Conservation (phyloP, 2,113 vertebrate genomes). For the Galbula dea region DNA sequence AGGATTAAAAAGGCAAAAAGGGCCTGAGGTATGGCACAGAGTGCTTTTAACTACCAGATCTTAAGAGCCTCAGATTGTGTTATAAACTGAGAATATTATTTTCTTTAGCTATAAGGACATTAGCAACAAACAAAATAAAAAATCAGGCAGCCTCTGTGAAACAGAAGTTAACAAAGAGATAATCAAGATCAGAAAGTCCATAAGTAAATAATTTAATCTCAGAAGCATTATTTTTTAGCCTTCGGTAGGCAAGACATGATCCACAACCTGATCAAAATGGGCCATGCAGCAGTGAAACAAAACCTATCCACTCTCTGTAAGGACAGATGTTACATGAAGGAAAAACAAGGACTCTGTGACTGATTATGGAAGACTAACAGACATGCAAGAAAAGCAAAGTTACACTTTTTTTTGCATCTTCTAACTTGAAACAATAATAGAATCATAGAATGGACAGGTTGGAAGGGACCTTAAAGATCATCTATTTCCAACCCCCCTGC, state of each 20-base stretch:
- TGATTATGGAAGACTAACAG: neutral
- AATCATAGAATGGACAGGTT: too few species aligned
- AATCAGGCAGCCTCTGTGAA: neutral
- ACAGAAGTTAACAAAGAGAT: neutral
- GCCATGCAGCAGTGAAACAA: fast-evolving
- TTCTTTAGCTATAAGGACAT: neutral
- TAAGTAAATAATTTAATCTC: neutral
- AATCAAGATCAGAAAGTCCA: fast-evolving
- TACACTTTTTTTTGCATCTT: neutral
- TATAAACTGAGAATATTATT: neutral
- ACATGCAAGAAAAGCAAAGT: neutral
- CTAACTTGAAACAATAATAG: neutral
- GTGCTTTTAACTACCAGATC: neutral
- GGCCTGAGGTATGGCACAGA: neutral
- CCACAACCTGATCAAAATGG: neutral
- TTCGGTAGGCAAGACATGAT: neutral
- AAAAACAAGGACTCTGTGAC: neutral
- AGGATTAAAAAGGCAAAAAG: neutral
- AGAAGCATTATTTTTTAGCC: neutral
- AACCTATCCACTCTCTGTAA: neutral
- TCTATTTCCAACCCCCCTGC: too few species aligned
- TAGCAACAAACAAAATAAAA: neutral
- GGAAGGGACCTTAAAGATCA: too few species aligned
- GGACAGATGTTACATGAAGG: neutral
- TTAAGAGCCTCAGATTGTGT: neutral